Percentiles rank a stretch among this genome's conserved stretches.
Evolutionary conservation across 2,113 vertebrate species (phyloP).

Genomic region (Cygnus buccinator): DNA sequence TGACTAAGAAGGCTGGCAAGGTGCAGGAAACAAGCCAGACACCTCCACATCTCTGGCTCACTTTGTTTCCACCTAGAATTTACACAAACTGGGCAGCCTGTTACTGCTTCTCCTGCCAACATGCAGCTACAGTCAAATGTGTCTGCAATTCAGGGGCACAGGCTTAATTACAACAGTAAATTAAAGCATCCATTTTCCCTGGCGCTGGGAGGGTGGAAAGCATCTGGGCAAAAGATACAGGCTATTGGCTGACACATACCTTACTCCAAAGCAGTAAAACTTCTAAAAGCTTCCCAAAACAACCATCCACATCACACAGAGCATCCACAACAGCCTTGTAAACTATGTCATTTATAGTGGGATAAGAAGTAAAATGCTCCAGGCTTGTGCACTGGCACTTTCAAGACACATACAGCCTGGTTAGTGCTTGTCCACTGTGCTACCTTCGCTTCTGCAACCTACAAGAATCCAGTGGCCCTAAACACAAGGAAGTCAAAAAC

Average conservation of each 20-base stretch:
- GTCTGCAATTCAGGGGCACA: background rate
- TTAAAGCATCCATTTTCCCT: background rate
- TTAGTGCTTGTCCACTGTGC: background rate
- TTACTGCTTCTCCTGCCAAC: background rate
- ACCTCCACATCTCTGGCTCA: background rate
- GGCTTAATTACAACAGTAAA: conserved; percentile 1
- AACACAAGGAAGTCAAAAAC: background rate
- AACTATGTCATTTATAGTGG: background rate
- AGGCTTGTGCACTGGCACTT: background rate
- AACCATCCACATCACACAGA: background rate
- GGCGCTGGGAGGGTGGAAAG: background rate
- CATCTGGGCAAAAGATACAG: background rate
- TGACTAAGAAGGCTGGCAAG: background rate
- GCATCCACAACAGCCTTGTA: background rate
- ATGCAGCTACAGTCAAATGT: background rate
- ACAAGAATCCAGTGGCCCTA: background rate
- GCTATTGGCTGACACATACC: background rate
- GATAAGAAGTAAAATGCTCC: background rate
- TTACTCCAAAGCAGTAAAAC: background rate
- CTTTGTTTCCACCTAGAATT: background rate
- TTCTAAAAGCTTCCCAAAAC: background rate
- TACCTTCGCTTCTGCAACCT: background rate
- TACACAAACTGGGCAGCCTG: background rate
- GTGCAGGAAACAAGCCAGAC: background rate
- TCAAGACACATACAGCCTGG: background rate